phyloP scores from a whole-genome alignment of 2,888 invertebrate genomes.

The Apoda limacodes region DNA sequence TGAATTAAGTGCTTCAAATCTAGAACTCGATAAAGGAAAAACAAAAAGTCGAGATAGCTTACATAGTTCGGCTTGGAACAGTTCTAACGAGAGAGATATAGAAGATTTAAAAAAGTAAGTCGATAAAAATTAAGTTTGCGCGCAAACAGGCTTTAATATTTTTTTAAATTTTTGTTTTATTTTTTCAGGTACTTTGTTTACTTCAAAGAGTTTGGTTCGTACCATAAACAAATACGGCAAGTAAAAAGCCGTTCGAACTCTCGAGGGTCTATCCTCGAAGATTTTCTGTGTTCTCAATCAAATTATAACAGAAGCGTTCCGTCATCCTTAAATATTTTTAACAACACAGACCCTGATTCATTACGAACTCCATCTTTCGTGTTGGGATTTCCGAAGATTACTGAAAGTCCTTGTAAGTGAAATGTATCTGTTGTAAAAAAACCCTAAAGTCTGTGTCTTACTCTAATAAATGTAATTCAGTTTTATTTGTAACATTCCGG shows the following conservation, averaged over 20 bases:
- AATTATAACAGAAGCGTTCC: slow-evolving; percentile 27
- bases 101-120: slow-evolving; percentile 66
- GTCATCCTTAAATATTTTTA: slow-evolving; percentile 34
- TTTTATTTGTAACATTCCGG: no score
- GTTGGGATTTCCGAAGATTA: slow-evolving; percentile 40
- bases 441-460: no score
- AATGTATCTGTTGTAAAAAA: no score
- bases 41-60: slow-evolving; percentile 44
- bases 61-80: slow-evolving; percentile 53
- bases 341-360: slow-evolving; percentile 37
- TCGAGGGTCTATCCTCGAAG: slow-evolving; percentile 56
- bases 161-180: slow-evolving; percentile 5
- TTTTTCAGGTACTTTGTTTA: slow-evolving; percentile 63
- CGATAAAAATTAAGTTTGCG: slow-evolving; percentile 2
- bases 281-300: slow-evolving; percentile 36
- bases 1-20: slow-evolving; percentile 38
- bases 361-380: slow-evolving; percentile 31
- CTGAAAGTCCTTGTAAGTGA: slow-evolving; percentile 53
- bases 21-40: slow-evolving; percentile 33
- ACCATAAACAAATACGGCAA: slow-evolving; percentile 56
- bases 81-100: slow-evolving; percentile 61
- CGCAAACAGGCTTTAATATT: not conserved
- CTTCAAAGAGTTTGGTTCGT: slow-evolving; percentile 66
- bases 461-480: no score
- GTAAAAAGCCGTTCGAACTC: slow-evolving; percentile 59